Percentiles rank a stretch among this genome's conserved stretches.
Conservation (phyloP, 1,140 invertebrate species). For the Penaeus chinensis region DNA sequence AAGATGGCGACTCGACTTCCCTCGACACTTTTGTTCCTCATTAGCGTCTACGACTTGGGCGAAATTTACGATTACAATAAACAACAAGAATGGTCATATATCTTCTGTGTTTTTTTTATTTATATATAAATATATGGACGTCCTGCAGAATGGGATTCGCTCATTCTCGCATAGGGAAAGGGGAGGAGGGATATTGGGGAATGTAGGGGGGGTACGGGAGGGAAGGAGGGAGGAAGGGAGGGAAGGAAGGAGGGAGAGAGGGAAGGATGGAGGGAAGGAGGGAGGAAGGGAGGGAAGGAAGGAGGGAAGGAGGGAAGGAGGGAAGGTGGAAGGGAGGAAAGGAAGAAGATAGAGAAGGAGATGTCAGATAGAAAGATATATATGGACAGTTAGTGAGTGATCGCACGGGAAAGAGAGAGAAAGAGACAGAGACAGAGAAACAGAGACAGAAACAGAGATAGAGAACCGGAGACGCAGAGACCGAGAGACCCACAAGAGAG, state of each 20-base stretch:
- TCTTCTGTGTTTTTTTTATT: slow-evolving; percentile 15
- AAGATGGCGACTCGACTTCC: not conserved
- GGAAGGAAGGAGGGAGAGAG: not conserved
- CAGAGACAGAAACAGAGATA: not conserved
- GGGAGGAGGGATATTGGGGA: not conserved
- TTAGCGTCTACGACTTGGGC: slow-evolving; percentile 54
- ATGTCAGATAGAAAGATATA: no score
- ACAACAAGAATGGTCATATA: slow-evolving; percentile 39
- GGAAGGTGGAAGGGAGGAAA: not conserved
- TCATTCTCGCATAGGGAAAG: slow-evolving; percentile 29
- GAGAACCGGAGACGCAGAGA: not conserved
- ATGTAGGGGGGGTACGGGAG: no score
- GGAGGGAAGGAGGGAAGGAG: not conserved
- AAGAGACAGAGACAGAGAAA: not conserved
- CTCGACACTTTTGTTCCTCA: slow-evolving; percentile 54
- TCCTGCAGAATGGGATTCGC: slow-evolving; percentile 43
- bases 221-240: not conserved
- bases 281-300: no score
- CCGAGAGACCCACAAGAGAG: not conserved
- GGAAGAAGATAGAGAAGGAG: not conserved
- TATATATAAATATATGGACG: not conserved
- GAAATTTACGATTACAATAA: slow-evolving; percentile 54
- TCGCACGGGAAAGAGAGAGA: not conserved
- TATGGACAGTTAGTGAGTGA: not conserved
- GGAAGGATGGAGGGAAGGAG: not conserved